Conservation (phyloP, 2,797 vertebrate species). For the Phrynocephalus forsythii region DNA sequence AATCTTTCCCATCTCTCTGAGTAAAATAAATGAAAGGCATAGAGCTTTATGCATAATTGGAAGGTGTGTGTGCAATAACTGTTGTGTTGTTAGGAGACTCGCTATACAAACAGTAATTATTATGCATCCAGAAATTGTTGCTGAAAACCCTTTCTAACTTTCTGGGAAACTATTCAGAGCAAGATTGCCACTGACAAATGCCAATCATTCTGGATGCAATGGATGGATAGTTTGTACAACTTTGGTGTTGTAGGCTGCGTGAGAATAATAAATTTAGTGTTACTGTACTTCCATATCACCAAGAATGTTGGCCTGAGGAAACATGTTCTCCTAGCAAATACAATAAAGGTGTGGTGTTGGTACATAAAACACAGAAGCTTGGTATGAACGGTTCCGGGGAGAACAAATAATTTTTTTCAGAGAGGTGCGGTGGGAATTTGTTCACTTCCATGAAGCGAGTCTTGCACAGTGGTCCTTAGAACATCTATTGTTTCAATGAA, state of each 20-base stretch:
- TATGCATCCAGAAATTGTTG: background rate
- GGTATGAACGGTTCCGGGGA: constrained; percentile 58
- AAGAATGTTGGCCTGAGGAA: constrained; percentile 31
- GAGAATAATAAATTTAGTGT: constrained; percentile 12
- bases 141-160: background rate
- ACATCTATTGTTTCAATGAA: background rate
- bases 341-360: constrained; percentile 73
- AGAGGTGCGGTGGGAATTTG: constrained; percentile 70
- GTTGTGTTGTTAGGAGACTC: background rate
- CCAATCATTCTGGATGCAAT: background rate
- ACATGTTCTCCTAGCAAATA: constrained; percentile 20
- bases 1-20: no score
- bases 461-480: constrained; percentile 9
- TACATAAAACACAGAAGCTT: constrained; percentile 54
- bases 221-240: background rate
- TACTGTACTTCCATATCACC: constrained; percentile 9
- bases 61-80: background rate
- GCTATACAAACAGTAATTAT: background rate
- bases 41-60: background rate
- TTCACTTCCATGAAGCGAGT: constrained; percentile 53
- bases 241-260: background rate
- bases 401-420: constrained; percentile 67
- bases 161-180: background rate
- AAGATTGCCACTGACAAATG: background rate
- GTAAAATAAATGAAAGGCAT: no score